phyloP scores from a whole-genome alignment of 2,888 invertebrate species.

The Malacosoma neustria region DNA sequence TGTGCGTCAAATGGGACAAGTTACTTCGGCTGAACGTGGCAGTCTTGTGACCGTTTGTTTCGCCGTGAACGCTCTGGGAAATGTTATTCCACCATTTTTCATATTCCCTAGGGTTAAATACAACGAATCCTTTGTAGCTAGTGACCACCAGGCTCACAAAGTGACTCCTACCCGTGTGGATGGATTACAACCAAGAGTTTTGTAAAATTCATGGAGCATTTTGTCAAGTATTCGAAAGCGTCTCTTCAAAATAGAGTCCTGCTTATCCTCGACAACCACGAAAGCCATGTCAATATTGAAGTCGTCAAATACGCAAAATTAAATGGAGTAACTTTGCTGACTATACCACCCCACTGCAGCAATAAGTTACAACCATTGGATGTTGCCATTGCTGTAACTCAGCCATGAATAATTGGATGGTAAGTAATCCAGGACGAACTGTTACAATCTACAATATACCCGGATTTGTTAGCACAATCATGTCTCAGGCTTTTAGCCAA shows the following conservation, averaged over 20 bases:
- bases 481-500: too few relatives aligned
- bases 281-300: conserved; percentile 16
- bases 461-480: too few relatives aligned
- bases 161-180: conserved; percentile 11
- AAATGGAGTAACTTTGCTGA: conserved; percentile 25
- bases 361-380: conserved; percentile 14
- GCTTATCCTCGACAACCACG: conserved; percentile 32
- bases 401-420: too few relatives aligned
- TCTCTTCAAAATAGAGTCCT: conserved; percentile 24
- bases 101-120: conserved; percentile 20
- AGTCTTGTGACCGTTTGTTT: conserved; percentile 7
- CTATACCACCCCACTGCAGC: conserved; percentile 15
- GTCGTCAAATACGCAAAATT: conserved; percentile 15
- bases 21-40: conserved; percentile 21
- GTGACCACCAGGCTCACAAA: conserved; percentile 22
- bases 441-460: too few relatives aligned
- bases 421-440: too few relatives aligned
- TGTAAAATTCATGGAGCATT: conserved; percentile 35
- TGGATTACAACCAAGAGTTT: conserved; percentile 30
- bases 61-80: conserved; percentile 2
- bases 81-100: conserved; percentile 22
- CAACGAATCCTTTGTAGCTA: conserved; percentile 20
- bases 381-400: too few relatives aligned
- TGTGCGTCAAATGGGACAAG: conserved; percentile 18
- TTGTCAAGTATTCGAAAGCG: conserved; percentile 21